Conservation (phyloP, 2,113 vertebrate genomes). For the Delphinapterus leucas region DNA sequence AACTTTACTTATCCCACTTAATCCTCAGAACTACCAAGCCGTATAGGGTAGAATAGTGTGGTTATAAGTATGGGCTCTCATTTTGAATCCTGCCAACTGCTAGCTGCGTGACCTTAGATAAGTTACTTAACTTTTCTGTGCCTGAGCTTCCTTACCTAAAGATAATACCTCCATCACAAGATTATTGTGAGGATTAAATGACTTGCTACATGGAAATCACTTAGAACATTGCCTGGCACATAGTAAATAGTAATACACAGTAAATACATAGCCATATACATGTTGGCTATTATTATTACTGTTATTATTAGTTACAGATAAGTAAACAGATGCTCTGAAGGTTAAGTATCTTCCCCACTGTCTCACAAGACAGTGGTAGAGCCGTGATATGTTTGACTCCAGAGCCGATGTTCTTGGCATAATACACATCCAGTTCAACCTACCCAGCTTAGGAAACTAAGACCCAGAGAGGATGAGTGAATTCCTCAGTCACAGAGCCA, state of each 20-base stretch:
- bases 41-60: neutral
- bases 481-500: slow-evolving; percentile 6
- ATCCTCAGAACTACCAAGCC: neutral
- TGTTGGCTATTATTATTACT: neutral
- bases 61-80: neutral
- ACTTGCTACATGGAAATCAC: neutral
- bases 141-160: neutral
- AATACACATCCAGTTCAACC: neutral
- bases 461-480: neutral
- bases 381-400: neutral
- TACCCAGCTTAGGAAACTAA: neutral
- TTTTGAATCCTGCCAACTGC: neutral
- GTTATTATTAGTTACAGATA: neutral
- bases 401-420: neutral
- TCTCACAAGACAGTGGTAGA: neutral
- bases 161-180: neutral
- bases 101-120: slow-evolving; percentile 2
- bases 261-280: neutral
- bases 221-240: neutral
- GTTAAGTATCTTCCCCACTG: neutral
- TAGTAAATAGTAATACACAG: neutral
- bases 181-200: neutral
- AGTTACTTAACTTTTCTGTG: slow-evolving; percentile 17
- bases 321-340: neutral
- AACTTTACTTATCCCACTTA: neutral